Percentiles rank a stretch among this genome's conserved stretches.
Conservation (phyloP, 37 sponge, comb jelly and placozoan genomes). For the Ianthella basta region DNA sequence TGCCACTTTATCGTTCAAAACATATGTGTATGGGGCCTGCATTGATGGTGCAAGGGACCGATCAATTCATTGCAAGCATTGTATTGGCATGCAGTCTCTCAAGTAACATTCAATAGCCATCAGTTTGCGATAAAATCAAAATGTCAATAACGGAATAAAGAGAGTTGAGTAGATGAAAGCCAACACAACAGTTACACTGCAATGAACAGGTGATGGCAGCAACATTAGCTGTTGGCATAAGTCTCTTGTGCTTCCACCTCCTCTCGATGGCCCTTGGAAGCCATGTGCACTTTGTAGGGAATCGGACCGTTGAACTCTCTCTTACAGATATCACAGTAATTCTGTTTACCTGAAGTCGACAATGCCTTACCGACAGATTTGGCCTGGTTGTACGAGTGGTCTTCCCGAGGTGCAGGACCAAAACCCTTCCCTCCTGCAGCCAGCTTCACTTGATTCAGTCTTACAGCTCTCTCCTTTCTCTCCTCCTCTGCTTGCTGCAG, state of each 20-base stretch:
- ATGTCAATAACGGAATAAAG: too few relatives aligned
- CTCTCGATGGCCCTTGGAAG: slow-evolving; percentile 69
- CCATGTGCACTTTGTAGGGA: slow-evolving; percentile 74
- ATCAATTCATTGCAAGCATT: too few relatives aligned
- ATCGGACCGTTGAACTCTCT: slow-evolving; percentile 75
- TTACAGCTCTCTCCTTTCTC: slow-evolving; percentile 45
- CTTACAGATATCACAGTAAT: slow-evolving; percentile 73
- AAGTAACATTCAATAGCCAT: too few relatives aligned
- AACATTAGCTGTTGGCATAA: neutral
- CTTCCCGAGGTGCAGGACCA: slow-evolving; percentile 56
- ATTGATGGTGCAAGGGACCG: too few relatives aligned
- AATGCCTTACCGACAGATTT: slow-evolving; percentile 16
- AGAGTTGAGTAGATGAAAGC: too few relatives aligned
- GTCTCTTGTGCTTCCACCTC: slow-evolving; percentile 45
- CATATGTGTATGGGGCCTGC: too few relatives aligned
- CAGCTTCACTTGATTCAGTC: slow-evolving; percentile 44
- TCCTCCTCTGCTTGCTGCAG: slow-evolving; percentile 56
- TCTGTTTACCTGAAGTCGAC: slow-evolving; percentile 13
- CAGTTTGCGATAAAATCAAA: too few relatives aligned
- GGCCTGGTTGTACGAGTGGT: slow-evolving; percentile 19
- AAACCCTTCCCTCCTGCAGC: slow-evolving; percentile 48
- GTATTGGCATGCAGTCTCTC: too few relatives aligned
- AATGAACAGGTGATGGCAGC: neutral
- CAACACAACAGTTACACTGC: too few relatives aligned
- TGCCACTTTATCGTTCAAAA: too few relatives aligned